Conservation (phyloP, 2,888 invertebrate species). For the Entomobrya multifasciata region DNA sequence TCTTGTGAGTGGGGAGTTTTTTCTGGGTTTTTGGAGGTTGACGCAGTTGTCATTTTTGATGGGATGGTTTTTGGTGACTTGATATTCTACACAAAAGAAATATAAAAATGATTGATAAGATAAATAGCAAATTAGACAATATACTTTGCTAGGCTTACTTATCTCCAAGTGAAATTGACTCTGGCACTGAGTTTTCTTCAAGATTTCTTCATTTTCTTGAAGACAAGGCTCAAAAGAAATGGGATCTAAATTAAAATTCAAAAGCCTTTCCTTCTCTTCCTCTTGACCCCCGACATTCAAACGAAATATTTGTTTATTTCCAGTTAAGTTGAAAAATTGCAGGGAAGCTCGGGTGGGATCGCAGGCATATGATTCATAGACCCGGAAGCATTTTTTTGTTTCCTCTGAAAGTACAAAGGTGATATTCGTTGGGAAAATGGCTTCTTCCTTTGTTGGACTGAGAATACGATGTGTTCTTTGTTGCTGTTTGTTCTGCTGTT, state of each 20-base stretch:
- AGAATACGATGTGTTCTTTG: too few relatives aligned
- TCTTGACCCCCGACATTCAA: neutral
- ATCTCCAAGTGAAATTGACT: neutral
- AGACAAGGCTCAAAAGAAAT: neutral
- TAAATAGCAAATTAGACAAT: too few relatives aligned
- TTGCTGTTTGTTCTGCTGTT: too few relatives aligned
- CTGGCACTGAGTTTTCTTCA: neutral
- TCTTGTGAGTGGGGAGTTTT: neutral
- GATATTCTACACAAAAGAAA: neutral
- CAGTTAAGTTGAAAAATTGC: conserved; percentile 1
- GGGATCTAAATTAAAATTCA: conserved; percentile 1
- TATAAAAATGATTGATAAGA: neutral
- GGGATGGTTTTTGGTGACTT: neutral
- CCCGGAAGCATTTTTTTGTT: neutral
- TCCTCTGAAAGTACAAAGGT: neutral
- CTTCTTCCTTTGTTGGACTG: too few relatives aligned
- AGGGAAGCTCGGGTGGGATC: neutral
- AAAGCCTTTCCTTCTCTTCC: neutral
- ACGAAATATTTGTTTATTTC: neutral
- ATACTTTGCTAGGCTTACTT: too few relatives aligned
- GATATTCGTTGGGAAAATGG: neutral
- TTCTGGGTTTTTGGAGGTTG: neutral
- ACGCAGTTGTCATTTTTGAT: neutral
- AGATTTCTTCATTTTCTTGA: neutral
- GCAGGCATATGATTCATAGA: neutral